A percentile compares a stretch with the other conserved stretches of the same genome.
Evolutionary conservation across 2,113 vertebrate species (phyloP).

Genomic region (Promerops cafer): DNA sequence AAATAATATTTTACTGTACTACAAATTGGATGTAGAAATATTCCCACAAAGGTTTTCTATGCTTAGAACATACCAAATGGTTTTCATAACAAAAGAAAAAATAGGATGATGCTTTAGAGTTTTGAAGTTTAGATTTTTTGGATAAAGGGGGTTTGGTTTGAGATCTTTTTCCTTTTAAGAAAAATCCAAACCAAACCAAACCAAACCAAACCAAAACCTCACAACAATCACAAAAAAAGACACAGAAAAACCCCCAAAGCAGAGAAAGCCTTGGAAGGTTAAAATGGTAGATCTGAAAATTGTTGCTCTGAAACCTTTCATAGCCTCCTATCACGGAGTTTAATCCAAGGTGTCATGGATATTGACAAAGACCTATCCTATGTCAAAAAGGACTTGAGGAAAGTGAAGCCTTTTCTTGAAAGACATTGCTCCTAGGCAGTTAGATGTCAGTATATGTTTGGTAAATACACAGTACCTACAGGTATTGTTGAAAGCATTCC

Average conservation of each 20-base stretch:
- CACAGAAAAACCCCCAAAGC: background rate
- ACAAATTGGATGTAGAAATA: background rate
- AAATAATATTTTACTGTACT: background rate
- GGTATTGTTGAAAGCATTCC: background rate
- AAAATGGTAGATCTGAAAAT: background rate
- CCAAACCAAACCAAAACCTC: background rate
- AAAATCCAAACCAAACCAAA: background rate
- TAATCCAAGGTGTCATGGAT: background rate
- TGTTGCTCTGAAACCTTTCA: background rate
- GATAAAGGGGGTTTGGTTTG: fast-evolving
- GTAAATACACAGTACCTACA: no score
- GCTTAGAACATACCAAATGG: background rate
- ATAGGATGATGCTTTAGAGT: background rate
- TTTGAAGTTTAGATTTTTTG: background rate
- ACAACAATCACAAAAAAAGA: background rate
- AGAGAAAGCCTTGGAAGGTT: background rate
- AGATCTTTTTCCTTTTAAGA: background rate
- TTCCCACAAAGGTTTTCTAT: background rate
- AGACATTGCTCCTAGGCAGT: background rate
- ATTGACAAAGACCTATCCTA: background rate
- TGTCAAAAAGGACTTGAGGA: background rate
- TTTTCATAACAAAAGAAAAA: background rate
- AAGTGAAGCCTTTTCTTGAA: background rate
- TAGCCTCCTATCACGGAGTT: background rate
- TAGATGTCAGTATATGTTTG: background rate